A percentile compares a stretch with the other conserved stretches of the same genome.
phyloP scores from a whole-genome alignment of 2,113 vertebrate genomes.

The Thryonomys swinderianus region DNA sequence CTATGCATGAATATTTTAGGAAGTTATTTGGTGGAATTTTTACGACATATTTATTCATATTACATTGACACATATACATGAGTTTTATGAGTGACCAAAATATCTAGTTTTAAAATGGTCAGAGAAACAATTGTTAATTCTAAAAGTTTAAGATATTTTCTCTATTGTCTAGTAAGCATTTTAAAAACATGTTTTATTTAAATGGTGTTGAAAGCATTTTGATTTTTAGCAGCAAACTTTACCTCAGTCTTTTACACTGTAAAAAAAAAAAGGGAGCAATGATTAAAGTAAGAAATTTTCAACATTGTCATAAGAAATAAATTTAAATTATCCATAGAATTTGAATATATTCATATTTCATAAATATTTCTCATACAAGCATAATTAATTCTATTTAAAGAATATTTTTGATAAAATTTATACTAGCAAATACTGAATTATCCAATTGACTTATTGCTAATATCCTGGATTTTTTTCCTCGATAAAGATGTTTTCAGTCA shows the following conservation, averaged over 20 bases:
- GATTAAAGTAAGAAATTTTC: conserved; percentile 32
- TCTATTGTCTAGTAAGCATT: conserved; percentile 10
- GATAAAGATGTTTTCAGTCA: neutral
- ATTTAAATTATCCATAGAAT: neutral
- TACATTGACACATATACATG: neutral
- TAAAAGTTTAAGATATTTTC: neutral
- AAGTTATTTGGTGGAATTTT: neutral
- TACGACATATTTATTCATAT: neutral
- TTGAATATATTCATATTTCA: neutral
- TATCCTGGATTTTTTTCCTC: neutral
- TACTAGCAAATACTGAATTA: neutral
- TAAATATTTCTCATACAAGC: conserved; percentile 1
- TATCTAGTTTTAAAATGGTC: neutral
- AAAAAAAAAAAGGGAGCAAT: neutral
- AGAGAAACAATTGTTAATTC: neutral
- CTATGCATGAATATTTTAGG: neutral
- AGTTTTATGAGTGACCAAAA: neutral
- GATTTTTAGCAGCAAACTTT: neutral
- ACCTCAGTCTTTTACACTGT: neutral
- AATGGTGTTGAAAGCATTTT: neutral
- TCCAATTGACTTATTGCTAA: neutral
- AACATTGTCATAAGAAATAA: neutral
- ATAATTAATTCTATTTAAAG: conserved; percentile 29
- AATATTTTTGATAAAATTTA: conserved; percentile 21
- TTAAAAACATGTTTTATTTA: neutral